These are phyloP conservation scores for Euzetes globulus DNA, from an alignment of 2,888 invertebrate species.

Conservation along the genomic window DNA sequence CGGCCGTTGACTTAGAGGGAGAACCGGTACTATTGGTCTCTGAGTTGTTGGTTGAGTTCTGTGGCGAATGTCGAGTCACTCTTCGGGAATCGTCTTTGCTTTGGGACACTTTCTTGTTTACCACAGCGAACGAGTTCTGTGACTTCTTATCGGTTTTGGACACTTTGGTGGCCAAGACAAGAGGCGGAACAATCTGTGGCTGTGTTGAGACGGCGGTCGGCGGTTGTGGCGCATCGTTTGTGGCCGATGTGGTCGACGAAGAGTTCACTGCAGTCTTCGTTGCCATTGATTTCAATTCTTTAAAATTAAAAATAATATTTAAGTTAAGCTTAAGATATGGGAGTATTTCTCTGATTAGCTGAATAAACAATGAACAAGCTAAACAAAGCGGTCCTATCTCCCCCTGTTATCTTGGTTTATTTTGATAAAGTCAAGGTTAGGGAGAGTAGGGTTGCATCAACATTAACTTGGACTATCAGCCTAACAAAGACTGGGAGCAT, in stretches of 20 bases:
- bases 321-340: too few species aligned
- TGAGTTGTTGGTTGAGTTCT: background rate
- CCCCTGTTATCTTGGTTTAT: too few species aligned
- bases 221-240: background rate
- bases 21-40: background rate
- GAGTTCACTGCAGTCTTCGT: background rate
- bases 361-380: too few species aligned
- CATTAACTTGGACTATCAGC: too few species aligned
- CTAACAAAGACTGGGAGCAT: too few species aligned
- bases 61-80: conserved; percentile 13
- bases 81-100: conserved; percentile 2
- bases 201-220: background rate
- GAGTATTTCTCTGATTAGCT: too few species aligned
- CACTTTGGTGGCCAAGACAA: background rate
- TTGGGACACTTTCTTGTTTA: background rate
- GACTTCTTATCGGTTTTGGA: conserved; percentile 14
- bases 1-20: background rate
- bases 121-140: background rate
- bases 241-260: background rate
- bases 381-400: too few species aligned
- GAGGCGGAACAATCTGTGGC: background rate
- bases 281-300: background rate
- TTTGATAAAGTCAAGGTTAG: too few species aligned
- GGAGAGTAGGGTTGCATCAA: too few species aligned
- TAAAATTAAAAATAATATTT: background rate